These are phyloP conservation scores for Aplysina aerophoba DNA, from an alignment of 37 sponge, comb jelly and placozoan genomes.

Conservation along the genomic window DNA sequence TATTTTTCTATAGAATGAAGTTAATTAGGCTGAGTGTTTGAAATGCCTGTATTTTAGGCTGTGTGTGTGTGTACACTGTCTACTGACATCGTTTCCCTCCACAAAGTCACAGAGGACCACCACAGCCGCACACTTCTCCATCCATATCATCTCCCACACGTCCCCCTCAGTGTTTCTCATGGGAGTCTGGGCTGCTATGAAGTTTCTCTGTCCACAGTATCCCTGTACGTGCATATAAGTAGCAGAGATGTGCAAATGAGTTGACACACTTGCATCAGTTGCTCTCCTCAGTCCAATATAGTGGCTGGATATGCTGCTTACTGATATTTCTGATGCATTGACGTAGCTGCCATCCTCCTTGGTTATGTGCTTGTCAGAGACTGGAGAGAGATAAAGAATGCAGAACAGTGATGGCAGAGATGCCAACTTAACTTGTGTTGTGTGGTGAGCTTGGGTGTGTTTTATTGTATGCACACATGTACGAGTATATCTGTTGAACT, in stretches of 20 bases:
- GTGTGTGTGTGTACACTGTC: too few species aligned
- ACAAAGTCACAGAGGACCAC: constrained; percentile 52
- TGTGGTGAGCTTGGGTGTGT: too few species aligned
- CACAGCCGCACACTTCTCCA: constrained; percentile 39
- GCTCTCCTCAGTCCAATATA: too few species aligned
- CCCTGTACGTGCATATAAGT: constrained; percentile 40
- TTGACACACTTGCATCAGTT: too few species aligned
- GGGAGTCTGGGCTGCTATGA: constrained; percentile 69
- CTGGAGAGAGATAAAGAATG: not conserved
- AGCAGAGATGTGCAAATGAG: too few species aligned
- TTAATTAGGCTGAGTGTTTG: too few species aligned
- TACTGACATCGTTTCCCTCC: constrained; percentile 47
- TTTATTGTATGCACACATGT: too few species aligned
- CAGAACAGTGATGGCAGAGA: too few species aligned
- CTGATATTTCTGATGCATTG: constrained; percentile 6
- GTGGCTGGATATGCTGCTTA: not conserved
- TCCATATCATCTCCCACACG: constrained; percentile 66
- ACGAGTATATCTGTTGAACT: too few species aligned
- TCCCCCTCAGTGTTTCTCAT: constrained; percentile 51
- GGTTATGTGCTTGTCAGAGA: constrained; percentile 6
- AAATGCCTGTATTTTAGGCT: too few species aligned
- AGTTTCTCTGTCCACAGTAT: constrained; percentile 59
- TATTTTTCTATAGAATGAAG: too few species aligned
- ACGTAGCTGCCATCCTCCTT: constrained; percentile 5
- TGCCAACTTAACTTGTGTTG: too few species aligned